phyloP scores from a whole-genome alignment of 2,797 vertebrate species.

The Sebastes reedi region DNA sequence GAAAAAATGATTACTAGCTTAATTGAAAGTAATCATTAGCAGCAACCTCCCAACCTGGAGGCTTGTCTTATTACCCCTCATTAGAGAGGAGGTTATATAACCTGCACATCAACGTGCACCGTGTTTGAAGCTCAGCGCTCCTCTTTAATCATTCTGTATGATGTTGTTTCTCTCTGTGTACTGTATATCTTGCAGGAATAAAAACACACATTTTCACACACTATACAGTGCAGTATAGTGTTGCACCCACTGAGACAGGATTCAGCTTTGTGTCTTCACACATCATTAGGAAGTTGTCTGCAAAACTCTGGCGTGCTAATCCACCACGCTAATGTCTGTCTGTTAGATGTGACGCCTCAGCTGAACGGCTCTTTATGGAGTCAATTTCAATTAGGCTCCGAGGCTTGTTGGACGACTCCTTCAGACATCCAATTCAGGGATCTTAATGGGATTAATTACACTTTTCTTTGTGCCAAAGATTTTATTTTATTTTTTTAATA shows the following conservation, averaged over 20 bases:
- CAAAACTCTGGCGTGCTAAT: not conserved
- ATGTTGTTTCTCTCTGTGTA: not conserved
- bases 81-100: no score
- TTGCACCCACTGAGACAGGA: not conserved
- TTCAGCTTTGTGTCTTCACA: conserved; percentile 14
- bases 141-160: not conserved
- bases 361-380: conserved; percentile 32
- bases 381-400: conserved; percentile 32
- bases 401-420: not conserved
- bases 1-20: no score
- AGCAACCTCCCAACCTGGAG: no score
- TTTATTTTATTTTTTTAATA: not conserved
- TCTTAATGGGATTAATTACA: conserved; percentile 36
- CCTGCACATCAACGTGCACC: not conserved
- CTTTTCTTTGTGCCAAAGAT: not conserved
- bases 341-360: conserved; percentile 26
- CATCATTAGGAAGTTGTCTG: conserved; percentile 6
- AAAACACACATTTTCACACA: not conserved
- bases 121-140: no score
- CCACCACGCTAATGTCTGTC: conserved; percentile 12
- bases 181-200: not conserved
- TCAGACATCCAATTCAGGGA: conserved; percentile 4
- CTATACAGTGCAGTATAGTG: not conserved
- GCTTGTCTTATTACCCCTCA: no score
- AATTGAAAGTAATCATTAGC: no score